These are phyloP conservation scores for Acrocyrtus sp. DNA, from an alignment of 2,888 invertebrate species.

Conservation along the genomic window DNA sequence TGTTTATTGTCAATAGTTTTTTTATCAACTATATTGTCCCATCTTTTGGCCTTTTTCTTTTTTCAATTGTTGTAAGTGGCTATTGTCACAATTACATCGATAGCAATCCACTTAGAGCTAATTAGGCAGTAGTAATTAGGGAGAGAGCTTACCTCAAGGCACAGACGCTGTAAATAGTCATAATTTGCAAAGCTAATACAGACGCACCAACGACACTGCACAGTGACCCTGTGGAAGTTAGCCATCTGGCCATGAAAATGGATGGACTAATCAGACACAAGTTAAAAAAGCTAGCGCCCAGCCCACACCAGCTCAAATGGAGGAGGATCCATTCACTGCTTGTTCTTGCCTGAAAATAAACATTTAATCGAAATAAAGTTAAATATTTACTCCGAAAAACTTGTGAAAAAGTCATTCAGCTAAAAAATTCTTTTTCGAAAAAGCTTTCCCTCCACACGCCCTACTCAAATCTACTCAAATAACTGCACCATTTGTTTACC, in stretches of 20 bases:
- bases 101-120: neutral
- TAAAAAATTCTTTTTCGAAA: too few species aligned
- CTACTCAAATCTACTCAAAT: neutral
- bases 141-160: conserved; percentile 60
- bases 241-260: conserved; percentile 56
- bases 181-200: conserved; percentile 56
- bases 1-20: too few species aligned
- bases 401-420: too few species aligned
- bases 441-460: neutral
- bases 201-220: conserved; percentile 60
- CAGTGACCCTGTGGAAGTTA: conserved; percentile 51
- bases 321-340: conserved; percentile 63
- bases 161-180: conserved; percentile 62
- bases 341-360: conserved; percentile 58
- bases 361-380: neutral
- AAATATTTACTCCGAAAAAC: too few species aligned
- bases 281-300: conserved; percentile 59
- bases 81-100: neutral
- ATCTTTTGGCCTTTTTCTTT: too few species aligned
- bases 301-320: conserved; percentile 62
- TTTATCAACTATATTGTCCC: too few species aligned
- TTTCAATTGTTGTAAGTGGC: neutral
- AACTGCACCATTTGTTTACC: too few species aligned
- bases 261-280: conserved; percentile 62
- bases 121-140: neutral